phyloP scores from a whole-genome alignment of 2,888 invertebrate species.

The Lacanobia oleracea region DNA sequence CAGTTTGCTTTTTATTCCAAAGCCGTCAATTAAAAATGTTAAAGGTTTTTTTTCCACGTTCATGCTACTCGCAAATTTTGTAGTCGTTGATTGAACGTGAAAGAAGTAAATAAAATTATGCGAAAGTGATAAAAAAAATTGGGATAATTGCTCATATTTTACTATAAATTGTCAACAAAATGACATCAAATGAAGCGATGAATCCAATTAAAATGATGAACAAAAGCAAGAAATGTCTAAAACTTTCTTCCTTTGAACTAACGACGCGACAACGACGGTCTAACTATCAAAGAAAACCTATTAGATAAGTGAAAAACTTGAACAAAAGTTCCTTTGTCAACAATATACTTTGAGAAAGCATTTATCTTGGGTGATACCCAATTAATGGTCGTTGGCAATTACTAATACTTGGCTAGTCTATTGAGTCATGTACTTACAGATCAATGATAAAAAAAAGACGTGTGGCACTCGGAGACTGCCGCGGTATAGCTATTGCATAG shows the following conservation, averaged over 20 bases:
- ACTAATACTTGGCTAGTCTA: constrained; percentile 8
- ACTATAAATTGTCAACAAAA: neutral
- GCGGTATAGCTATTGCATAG: too few species aligned
- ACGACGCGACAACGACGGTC: constrained; percentile 41
- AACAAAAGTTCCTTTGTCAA: constrained; percentile 39
- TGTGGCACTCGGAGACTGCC: too few species aligned
- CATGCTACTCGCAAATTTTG: too few species aligned
- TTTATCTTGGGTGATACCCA: constrained; percentile 16
- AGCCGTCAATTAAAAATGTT: too few species aligned
- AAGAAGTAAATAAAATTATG: neutral
- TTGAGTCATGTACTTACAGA: neutral
- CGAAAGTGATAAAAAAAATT: too few species aligned
- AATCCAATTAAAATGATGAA: constrained; percentile 53
- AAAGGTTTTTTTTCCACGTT: too few species aligned
- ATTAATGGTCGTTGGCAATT: constrained; percentile 36
- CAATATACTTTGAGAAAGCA: constrained; percentile 18
- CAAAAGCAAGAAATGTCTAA: neutral
- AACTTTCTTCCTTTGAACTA: constrained; percentile 50
- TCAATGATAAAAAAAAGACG: too few species aligned
- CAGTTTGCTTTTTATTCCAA: too few species aligned
- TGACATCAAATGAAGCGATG: constrained; percentile 11
- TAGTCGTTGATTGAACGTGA: too few species aligned
- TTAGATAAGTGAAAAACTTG: constrained; percentile 33
- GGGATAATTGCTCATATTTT: neutral
- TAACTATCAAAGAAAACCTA: constrained; percentile 58